These are phyloP conservation scores for Seriola quinqueradiata DNA, from an alignment of 2,113 vertebrate species.

Conservation along the genomic window DNA sequence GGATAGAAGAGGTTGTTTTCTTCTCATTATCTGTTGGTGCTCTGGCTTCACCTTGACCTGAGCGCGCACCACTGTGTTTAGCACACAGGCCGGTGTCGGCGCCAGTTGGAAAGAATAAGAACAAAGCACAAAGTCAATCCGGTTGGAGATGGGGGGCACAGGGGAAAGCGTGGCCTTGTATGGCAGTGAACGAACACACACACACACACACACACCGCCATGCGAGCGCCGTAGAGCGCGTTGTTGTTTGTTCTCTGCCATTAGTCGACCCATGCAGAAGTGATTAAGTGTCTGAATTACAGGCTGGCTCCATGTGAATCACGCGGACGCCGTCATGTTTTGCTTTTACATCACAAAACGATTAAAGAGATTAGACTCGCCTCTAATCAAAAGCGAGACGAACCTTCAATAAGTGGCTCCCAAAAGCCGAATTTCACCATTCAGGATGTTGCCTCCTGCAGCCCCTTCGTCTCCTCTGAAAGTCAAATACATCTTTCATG, in stretches of 20 bases:
- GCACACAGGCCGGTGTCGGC: slow-evolving; percentile 48
- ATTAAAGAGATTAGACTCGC: slow-evolving; percentile 27
- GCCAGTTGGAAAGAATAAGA: slow-evolving; percentile 55
- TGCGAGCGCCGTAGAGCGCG: slow-evolving; percentile 22
- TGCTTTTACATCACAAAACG: slow-evolving; percentile 32
- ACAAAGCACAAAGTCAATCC: slow-evolving; percentile 57
- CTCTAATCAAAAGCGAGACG: slow-evolving; percentile 1
- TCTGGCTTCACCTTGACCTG: slow-evolving; percentile 67
- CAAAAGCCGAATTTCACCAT: neutral
- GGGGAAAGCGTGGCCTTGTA: neutral
- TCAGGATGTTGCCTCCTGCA: neutral
- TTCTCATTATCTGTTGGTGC: slow-evolving; percentile 52
- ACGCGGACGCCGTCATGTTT: slow-evolving; percentile 3
- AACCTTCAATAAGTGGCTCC: neutral
- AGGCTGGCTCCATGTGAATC: slow-evolving; percentile 41
- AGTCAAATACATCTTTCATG: neutral
- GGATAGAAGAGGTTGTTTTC: slow-evolving; percentile 38
- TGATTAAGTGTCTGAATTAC: slow-evolving; percentile 58
- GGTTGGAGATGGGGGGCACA: slow-evolving; percentile 16
- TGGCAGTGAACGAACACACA: neutral
- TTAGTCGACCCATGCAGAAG: slow-evolving; percentile 49
- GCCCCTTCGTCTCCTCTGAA: neutral
- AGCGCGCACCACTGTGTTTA: slow-evolving; percentile 45
- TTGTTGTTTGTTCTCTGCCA: slow-evolving; percentile 46
- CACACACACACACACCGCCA: neutral